Conservation (phyloP, 2,113 vertebrate species). For the Tiliqua scincoides region DNA sequence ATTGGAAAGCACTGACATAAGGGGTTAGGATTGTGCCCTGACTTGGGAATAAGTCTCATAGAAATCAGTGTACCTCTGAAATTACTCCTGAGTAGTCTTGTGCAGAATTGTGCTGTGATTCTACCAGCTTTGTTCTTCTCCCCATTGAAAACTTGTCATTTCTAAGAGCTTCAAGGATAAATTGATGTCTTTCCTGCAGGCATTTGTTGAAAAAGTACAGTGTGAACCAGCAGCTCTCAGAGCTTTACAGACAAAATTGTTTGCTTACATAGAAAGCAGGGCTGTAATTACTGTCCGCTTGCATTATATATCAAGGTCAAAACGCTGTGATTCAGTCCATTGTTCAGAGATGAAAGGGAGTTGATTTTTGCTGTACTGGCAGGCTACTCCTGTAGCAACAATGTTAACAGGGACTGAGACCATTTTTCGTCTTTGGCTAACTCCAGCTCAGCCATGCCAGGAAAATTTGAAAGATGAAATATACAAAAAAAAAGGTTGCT, state of each 20-base stretch:
- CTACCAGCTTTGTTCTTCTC: neutral
- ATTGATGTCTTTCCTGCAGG: neutral
- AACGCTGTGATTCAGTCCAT: slow-evolving; percentile 65
- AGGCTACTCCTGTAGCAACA: slow-evolving; percentile 63
- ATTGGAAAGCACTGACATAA: too few relatives aligned
- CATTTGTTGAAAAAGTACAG: slow-evolving; percentile 53
- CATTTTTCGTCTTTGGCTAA: slow-evolving; percentile 40
- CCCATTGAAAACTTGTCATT: slow-evolving; percentile 39
- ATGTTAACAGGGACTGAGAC: slow-evolving; percentile 60
- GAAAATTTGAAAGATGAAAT: slow-evolving; percentile 38
- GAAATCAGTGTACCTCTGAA: too few relatives aligned
- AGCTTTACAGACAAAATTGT: slow-evolving; percentile 56
- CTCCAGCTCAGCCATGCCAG: slow-evolving; percentile 11
- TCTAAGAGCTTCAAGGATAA: slow-evolving; percentile 26
- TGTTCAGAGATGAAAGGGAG: slow-evolving; percentile 70
- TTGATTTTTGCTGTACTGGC: slow-evolving; percentile 57
- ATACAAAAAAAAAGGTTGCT: neutral
- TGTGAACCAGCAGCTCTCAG: slow-evolving; percentile 46
- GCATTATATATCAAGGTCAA: slow-evolving; percentile 70
- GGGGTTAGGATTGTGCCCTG: too few relatives aligned
- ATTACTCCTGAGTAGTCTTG: too few relatives aligned
- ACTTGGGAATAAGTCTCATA: too few relatives aligned
- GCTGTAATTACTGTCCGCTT: slow-evolving; percentile 70
- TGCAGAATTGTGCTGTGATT: too few relatives aligned
- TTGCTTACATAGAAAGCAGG: slow-evolving; percentile 65